Percentiles rank a stretch among this genome's conserved stretches.
Conservation (phyloP, 2,888 invertebrate genomes). For the Zygaena filipendulae region DNA sequence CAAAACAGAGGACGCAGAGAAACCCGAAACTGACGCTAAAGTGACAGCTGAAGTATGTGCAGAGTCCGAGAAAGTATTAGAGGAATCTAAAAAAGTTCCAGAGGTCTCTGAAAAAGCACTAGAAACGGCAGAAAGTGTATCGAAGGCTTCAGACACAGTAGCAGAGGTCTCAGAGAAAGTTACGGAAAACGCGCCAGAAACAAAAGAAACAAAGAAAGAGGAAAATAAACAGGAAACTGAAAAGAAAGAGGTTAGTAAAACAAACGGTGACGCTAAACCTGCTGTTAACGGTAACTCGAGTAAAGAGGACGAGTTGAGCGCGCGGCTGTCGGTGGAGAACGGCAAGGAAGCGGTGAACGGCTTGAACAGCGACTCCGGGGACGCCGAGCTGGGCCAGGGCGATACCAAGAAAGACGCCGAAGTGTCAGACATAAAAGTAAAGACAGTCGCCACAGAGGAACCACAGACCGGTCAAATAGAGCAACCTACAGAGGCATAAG, state of each 20-base stretch:
- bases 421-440: constrained; percentile 62
- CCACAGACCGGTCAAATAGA: constrained; percentile 50
- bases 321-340: constrained; percentile 44
- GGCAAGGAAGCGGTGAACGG: constrained; percentile 29
- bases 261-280: constrained; percentile 33
- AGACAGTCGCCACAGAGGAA: constrained; percentile 62
- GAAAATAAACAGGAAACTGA: constrained; percentile 24
- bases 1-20: constrained; percentile 10
- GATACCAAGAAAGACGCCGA: constrained; percentile 39
- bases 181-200: constrained; percentile 9
- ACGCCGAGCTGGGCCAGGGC: constrained; percentile 39
- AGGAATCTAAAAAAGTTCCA: constrained; percentile 1
- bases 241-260: constrained; percentile 31
- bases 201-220: constrained; percentile 16
- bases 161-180: constrained; percentile 20
- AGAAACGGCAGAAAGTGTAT: constrained; percentile 12
- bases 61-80: no score
- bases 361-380: constrained; percentile 20
- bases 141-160: constrained; percentile 1
- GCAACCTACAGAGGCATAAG: constrained; percentile 64
- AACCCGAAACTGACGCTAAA: constrained; percentile 14
- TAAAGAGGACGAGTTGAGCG: constrained; percentile 39
- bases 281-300: constrained; percentile 40
- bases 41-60: constrained; percentile 7
- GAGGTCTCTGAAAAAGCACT: not conserved